These are phyloP conservation scores for Drosophila seclusa DNA, from an alignment of 2,888 invertebrate species.

Conservation along the genomic window DNA sequence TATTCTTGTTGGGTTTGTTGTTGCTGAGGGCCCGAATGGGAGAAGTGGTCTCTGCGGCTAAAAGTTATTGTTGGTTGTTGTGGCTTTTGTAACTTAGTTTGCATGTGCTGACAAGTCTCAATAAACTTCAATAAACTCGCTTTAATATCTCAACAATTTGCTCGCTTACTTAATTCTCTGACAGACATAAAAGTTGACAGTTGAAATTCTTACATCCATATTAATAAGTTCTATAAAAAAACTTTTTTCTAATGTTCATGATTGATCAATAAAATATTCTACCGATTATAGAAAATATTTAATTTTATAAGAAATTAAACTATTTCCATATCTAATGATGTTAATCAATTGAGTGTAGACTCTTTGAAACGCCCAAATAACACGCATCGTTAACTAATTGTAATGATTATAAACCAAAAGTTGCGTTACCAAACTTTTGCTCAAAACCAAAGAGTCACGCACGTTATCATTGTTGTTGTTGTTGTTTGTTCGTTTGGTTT, in stretches of 20 bases:
- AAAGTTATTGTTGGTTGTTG: conserved; percentile 44
- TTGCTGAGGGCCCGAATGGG: background rate
- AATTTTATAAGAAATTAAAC: background rate
- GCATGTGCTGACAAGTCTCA: conserved; percentile 77
- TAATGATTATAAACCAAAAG: conserved; percentile 36
- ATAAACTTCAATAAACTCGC: conserved; percentile 78
- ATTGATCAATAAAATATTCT: background rate
- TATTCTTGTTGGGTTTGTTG: conserved; percentile 11
- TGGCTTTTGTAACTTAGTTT: conserved; percentile 51
- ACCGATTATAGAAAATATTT: background rate
- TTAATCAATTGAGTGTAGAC: background rate
- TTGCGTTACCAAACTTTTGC: conserved; percentile 39
- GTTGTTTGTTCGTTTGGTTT: background rate
- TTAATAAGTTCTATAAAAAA: background rate
- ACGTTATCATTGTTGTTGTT: conserved; percentile 25
- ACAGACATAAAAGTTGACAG: conserved; percentile 1
- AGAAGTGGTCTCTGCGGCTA: conserved; percentile 25
- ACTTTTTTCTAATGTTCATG: background rate
- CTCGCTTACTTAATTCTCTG: conserved; percentile 25
- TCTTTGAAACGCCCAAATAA: background rate
- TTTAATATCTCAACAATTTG: conserved; percentile 68
- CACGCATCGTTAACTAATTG: conserved; percentile 34
- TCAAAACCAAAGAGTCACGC: conserved; percentile 58
- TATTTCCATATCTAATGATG: background rate
- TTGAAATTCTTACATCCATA: background rate